These are phyloP conservation scores for Seladonia tumulorum DNA, from an alignment of 2,888 invertebrate genomes.

Conservation along the genomic window DNA sequence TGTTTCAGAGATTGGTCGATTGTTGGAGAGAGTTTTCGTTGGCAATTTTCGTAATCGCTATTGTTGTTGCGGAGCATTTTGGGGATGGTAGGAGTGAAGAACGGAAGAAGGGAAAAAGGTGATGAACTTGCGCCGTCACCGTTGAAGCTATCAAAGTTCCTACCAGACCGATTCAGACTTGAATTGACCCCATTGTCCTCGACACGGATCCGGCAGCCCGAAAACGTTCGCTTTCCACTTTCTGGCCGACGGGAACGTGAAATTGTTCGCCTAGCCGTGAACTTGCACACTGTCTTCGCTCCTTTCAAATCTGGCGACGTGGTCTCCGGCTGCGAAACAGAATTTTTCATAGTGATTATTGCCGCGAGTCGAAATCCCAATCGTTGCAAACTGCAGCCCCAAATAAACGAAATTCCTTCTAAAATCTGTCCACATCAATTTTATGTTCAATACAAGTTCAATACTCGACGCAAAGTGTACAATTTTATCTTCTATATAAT, in stretches of 20 bases:
- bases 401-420: no score
- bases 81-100: neutral
- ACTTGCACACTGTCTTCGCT: constrained; percentile 1
- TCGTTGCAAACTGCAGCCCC: no score
- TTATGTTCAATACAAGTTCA: no score
- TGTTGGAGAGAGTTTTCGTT: neutral
- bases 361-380: neutral
- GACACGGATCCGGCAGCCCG: constrained; percentile 12
- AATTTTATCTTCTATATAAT: neutral
- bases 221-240: constrained; percentile 24
- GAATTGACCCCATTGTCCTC: constrained; percentile 42
- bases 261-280: constrained; percentile 24
- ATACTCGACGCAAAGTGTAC: neutral
- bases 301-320: constrained; percentile 6
- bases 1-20: neutral
- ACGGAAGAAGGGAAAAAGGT: neutral
- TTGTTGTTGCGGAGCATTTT: neutral
- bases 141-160: constrained; percentile 32
- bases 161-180: constrained; percentile 28
- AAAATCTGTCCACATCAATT: no score
- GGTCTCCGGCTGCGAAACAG: constrained; percentile 43
- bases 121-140: constrained; percentile 16
- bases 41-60: neutral
- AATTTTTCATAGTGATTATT: neutral
- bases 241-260: constrained; percentile 27